Evolutionary conservation across 1,140 invertebrate genomes (phyloP).

Genomic region (Eurosta solidaginis): DNA sequence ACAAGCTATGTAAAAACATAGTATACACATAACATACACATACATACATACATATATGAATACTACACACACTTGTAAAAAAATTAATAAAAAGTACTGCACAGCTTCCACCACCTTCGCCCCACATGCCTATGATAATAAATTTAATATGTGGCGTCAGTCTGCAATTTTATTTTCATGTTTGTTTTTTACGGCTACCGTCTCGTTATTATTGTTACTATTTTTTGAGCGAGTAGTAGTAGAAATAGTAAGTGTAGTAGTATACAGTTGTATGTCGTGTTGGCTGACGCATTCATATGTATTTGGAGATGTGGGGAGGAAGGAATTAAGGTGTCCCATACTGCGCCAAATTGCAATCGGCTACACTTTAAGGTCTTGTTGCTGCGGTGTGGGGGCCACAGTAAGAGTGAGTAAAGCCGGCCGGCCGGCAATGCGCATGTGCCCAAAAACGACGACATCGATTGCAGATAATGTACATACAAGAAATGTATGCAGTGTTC

Average conservation of each 20-base stretch:
- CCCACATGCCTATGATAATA: neutral
- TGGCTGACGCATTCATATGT: neutral
- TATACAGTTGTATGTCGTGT: no score
- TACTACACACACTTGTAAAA: neutral
- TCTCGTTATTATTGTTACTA: neutral
- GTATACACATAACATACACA: no score
- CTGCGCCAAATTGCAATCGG: slow-evolving; percentile 6
- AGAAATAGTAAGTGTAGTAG: neutral
- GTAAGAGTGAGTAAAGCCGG: no score
- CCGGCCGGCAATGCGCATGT: neutral
- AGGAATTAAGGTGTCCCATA: no score
- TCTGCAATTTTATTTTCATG: slow-evolving; percentile 8
- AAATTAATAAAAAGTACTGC: neutral
- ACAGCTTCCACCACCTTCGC: neutral
- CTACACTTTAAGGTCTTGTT: neutral
- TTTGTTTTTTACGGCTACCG: neutral
- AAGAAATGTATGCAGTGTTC: neutral
- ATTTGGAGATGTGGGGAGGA: neutral
- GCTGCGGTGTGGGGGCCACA: neutral
- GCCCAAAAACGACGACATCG: neutral
- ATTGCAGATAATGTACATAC: neutral
- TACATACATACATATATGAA: neutral
- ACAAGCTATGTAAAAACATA: neutral
- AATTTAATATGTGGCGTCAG: neutral
- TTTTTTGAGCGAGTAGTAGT: neutral